Conservation (phyloP, 2,888 invertebrate genomes). For the Pammene aurita region DNA sequence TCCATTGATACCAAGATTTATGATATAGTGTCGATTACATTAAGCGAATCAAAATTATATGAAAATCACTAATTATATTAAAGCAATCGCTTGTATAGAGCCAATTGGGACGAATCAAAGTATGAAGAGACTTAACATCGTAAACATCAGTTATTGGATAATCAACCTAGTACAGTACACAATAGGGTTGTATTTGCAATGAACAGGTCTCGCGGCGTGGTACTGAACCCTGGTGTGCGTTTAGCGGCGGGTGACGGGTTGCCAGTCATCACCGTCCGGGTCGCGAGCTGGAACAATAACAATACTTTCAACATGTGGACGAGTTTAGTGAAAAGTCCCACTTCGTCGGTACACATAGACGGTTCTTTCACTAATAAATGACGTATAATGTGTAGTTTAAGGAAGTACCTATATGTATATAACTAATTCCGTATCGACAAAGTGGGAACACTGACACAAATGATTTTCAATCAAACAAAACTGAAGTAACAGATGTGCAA, state of each 20-base stretch:
- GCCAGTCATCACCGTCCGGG: constrained; percentile 84
- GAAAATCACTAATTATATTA: not conserved
- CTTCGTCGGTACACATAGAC: no score
- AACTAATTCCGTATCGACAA: no score
- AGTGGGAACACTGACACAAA: no score
- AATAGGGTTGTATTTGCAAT: not conserved
- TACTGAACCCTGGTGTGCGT: constrained; percentile 45
- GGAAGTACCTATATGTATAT: no score
- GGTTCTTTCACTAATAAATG: no score
- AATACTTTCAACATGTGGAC: not conserved
- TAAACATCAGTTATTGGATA: not conserved
- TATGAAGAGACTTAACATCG: not conserved
- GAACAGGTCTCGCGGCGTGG: not conserved
- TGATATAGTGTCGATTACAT: no score
- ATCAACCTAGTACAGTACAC: constrained; percentile 1
- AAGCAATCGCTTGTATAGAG: not conserved
- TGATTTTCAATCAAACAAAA: no score
- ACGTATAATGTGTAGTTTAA: no score
- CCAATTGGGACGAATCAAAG: not conserved
- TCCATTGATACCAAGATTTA: not conserved
- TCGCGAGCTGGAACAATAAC: constrained; percentile 70
- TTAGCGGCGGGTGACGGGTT: constrained; percentile 81
- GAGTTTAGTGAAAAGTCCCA: not conserved
- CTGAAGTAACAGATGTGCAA: no score
- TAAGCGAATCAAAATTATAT: not conserved